phyloP scores from a whole-genome alignment of 2,888 invertebrate genomes.

The Ophonus ardosiacus region DNA sequence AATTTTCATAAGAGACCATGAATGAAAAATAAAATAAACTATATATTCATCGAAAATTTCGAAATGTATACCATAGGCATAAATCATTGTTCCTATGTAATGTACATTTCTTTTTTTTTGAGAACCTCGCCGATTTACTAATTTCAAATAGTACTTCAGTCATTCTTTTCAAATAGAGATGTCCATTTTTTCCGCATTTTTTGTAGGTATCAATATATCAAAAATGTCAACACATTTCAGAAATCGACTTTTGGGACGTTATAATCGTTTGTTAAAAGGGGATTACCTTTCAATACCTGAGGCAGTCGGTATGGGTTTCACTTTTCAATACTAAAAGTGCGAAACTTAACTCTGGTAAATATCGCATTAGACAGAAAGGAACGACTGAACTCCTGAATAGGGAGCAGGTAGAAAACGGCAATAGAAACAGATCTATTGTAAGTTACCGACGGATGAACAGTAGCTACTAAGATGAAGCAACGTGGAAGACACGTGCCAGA shows the following conservation, averaged over 20 bases:
- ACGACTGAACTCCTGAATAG: not conserved
- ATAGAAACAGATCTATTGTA: conserved; percentile 10
- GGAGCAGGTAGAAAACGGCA: conserved; percentile 14
- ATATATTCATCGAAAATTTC: too few species aligned
- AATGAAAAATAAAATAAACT: too few species aligned
- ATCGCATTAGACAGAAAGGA: conserved; percentile 53
- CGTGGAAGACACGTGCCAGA: conserved; percentile 36
- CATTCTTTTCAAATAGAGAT: not conserved
- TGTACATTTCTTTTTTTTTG: too few species aligned
- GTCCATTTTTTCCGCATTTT: not conserved
- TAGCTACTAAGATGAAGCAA: conserved; percentile 24
- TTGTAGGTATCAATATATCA: conserved; percentile 43
- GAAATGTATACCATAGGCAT: too few species aligned
- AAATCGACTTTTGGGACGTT: conserved; percentile 10
- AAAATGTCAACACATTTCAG: conserved; percentile 43
- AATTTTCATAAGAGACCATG: too few species aligned
- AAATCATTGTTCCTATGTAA: too few species aligned
- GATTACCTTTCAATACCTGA: not conserved
- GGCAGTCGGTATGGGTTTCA: conserved; percentile 36
- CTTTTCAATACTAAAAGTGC: conserved; percentile 50
- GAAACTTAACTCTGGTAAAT: conserved; percentile 46
- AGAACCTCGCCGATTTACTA: too few species aligned
- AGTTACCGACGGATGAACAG: conserved; percentile 32
- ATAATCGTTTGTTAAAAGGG: conserved; percentile 49
- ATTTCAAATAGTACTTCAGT: not conserved